These are phyloP conservation scores for Drosophila incognita DNA, from an alignment of 2,888 invertebrate genomes.

Conservation along the genomic window DNA sequence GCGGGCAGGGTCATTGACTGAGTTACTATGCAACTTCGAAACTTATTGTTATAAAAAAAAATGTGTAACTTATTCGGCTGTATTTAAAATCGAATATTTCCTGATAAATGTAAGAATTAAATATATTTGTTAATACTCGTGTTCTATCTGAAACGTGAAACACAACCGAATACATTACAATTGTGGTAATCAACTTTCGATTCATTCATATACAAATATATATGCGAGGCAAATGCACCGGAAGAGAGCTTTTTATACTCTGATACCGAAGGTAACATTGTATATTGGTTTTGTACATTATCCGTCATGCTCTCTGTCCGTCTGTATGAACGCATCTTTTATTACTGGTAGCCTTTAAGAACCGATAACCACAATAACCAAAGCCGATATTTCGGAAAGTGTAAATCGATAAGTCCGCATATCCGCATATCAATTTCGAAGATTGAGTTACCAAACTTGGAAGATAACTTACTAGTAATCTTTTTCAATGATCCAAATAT, in stretches of 20 bases:
- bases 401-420: neutral
- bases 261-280: neutral
- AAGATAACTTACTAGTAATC: too few species aligned
- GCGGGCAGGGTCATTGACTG: neutral
- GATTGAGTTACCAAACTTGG: too few species aligned
- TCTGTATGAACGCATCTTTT: too few species aligned
- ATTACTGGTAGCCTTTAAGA: too few species aligned
- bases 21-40: neutral
- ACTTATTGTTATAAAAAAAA: neutral
- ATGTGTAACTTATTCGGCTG: neutral
- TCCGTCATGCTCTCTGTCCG: too few species aligned
- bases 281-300: neutral
- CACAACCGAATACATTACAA: constrained; percentile 1
- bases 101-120: neutral
- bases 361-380: too few species aligned
- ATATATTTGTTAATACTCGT: neutral
- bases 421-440: too few species aligned
- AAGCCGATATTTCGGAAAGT: neutral
- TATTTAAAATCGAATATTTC: neutral
- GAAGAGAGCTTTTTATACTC: constrained; percentile 16
- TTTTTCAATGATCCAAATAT: too few species aligned
- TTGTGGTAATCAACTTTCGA: constrained; percentile 2
- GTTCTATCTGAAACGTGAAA: neutral
- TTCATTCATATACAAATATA: neutral
- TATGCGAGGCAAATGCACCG: constrained; percentile 6